Conservation (phyloP, 23 tunicate genomes). For the Styela clava region DNA sequence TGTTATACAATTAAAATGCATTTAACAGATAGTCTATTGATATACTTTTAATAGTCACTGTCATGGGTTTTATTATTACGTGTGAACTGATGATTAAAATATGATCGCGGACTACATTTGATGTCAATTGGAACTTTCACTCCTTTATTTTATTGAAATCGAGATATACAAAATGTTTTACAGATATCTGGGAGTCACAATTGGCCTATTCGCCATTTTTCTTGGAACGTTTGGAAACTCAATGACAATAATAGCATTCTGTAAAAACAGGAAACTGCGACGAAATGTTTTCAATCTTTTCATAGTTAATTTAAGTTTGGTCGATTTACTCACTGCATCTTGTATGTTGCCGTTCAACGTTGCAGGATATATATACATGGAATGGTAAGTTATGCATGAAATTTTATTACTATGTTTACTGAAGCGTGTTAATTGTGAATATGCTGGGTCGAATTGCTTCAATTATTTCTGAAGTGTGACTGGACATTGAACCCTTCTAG, state of each 20-base stretch:
- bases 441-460: not conserved
- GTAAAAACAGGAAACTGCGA: conserved; percentile 35
- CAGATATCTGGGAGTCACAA: conserved; percentile 64
- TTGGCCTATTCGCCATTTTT: conserved; percentile 57
- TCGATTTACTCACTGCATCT: conserved; percentile 65
- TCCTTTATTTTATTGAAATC: too few relatives aligned
- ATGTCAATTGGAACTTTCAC: too few relatives aligned
- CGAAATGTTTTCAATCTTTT: conserved; percentile 68
- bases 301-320: conserved; percentile 60
- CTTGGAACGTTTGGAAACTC: conserved; percentile 73
- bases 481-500: not conserved
- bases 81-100: too few relatives aligned
- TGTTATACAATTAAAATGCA: too few relatives aligned
- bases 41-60: too few relatives aligned
- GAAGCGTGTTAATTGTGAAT: too few relatives aligned
- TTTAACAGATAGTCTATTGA: too few relatives aligned
- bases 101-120: too few relatives aligned
- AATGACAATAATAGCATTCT: conserved; percentile 66
- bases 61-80: too few relatives aligned
- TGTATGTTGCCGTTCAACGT: conserved; percentile 94
- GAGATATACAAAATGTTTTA: too few relatives aligned
- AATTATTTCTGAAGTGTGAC: not conserved
- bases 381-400: conserved; percentile 65
- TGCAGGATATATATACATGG: conserved; percentile 61
- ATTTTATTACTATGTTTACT: too few relatives aligned